These are phyloP conservation scores for Spheniscus humboldti DNA, from an alignment of 2,797 vertebrate genomes.

Conservation along the genomic window DNA sequence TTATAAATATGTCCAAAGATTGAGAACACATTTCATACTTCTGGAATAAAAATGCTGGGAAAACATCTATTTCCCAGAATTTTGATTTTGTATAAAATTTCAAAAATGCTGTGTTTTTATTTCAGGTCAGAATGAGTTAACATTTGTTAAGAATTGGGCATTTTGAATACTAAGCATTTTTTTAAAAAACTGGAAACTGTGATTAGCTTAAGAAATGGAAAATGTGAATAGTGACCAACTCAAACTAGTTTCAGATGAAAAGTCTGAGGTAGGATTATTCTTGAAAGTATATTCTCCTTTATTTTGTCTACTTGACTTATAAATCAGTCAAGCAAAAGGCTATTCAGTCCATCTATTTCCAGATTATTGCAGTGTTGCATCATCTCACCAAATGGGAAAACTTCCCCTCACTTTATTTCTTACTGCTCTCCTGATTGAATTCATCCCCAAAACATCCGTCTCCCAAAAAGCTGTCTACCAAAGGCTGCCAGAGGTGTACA, in stretches of 20 bases:
- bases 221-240: slow-evolving; percentile 4
- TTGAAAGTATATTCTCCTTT: not conserved
- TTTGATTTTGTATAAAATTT: not conserved
- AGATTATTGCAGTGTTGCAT: not conserved
- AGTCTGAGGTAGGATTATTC: not conserved
- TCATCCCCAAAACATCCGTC: not conserved
- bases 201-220: slow-evolving; percentile 37
- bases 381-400: not conserved
- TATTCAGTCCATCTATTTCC: not conserved
- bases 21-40: not conserved
- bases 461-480: not conserved
- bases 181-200: not conserved
- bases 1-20: not conserved
- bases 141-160: not conserved
- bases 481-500: not conserved
- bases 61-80: not conserved
- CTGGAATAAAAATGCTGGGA: not conserved
- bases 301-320: slow-evolving; percentile 35
- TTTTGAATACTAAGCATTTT: not conserved
- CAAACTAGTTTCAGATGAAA: slow-evolving; percentile 39
- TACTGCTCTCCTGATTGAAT: not conserved
- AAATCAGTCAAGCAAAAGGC: not conserved
- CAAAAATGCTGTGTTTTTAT: not conserved
- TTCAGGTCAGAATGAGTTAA: not conserved
- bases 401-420: not conserved